Conservation (phyloP, 2,888 invertebrate genomes). For the Dinocampus coccinellae region DNA sequence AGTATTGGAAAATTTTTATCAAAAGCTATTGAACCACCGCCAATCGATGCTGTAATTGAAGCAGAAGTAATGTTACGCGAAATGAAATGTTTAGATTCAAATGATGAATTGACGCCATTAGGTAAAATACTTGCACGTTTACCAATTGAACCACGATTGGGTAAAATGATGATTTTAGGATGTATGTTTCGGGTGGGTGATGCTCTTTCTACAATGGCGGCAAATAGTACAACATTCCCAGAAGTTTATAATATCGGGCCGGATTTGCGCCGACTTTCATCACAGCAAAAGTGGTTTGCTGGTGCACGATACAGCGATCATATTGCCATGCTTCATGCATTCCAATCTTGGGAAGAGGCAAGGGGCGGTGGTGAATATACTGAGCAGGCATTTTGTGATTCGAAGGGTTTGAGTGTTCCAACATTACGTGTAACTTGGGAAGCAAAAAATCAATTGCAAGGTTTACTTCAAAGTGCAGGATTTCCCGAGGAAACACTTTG, state of each 20-base stretch:
- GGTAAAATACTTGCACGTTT: slow-evolving; percentile 94
- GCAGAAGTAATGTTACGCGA: slow-evolving; percentile 88
- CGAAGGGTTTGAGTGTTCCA: slow-evolving; percentile 89
- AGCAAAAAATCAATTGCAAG: slow-evolving; percentile 84
- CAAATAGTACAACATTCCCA: slow-evolving; percentile 94
- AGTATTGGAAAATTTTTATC: slow-evolving; percentile 94
- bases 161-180: slow-evolving; percentile 97
- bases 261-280: slow-evolving; percentile 80
- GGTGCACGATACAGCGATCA: slow-evolving; percentile 94
- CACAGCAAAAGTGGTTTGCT: slow-evolving; percentile 87
- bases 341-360: slow-evolving; percentile 85
- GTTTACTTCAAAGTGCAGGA: slow-evolving; percentile 80
- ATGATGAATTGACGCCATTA: slow-evolving; percentile 91
- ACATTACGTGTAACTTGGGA: slow-evolving; percentile 93
- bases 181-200: slow-evolving; percentile 92
- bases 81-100: slow-evolving; percentile 90
- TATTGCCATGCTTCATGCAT: slow-evolving; percentile 93
- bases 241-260: slow-evolving; percentile 91
- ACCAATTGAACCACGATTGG: slow-evolving; percentile 95
- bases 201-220: slow-evolving; percentile 92
- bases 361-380: slow-evolving; percentile 79
- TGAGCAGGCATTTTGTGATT: slow-evolving; percentile 90
- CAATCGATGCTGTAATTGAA: slow-evolving; percentile 97
- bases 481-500: slow-evolving; percentile 91
- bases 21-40: slow-evolving; percentile 96